Evolutionary conservation across 1,140 invertebrate species (phyloP), one percentile per base, ranked within the genome.

Genomic region (Sarcophaga peregrina): DNA sequence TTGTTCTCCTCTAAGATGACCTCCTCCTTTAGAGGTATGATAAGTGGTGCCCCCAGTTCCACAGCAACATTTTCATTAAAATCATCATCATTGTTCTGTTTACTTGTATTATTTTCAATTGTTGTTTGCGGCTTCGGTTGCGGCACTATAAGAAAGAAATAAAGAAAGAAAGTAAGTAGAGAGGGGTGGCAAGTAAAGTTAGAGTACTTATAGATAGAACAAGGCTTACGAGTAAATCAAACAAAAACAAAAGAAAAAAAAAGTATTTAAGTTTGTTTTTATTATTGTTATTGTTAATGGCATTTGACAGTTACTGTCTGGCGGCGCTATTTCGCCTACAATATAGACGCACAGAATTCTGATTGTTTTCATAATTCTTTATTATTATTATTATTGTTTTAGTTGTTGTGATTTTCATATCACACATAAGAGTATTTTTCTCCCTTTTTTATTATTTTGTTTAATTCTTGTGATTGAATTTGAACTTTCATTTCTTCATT

Each of bases 21-120:
- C 85, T 92, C 91, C 52, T 87, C 90, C 86, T 87, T 85, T 80
- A 87, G 86, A 80, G 91, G 91, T 82, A 86, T 89, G 81, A 93
- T 92, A 52, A 91, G 86, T 5, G 92, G 92, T 13, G 86, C 86
- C 45, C 84, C 87, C 46, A 80, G 72, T 58, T 47, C 75, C 46
- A 81, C 81, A 20, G 84, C 84, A 81, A 82, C 50, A 82, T 85
- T 84, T 9, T 50, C 47, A 54, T 80, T 47, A 48, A 73, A 82
- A 73, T 84, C 75, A 20, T 80, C 25, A 37, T 83, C 82, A n/a
- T 80, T 11, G 17, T 82, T 58, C 20, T 9, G 20, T 37, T 76
- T 83, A 78, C 20, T 81, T 25, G 20, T 78, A 13, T 17, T 17
- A 50, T 78, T 78, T 20, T 11, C 6, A 37, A 72, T 75, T 47